A percentile compares a stretch with the other conserved stretches of the same genome.
phyloP scores from a whole-genome alignment of 2,888 invertebrate genomes.

The Nysson spinosus region DNA sequence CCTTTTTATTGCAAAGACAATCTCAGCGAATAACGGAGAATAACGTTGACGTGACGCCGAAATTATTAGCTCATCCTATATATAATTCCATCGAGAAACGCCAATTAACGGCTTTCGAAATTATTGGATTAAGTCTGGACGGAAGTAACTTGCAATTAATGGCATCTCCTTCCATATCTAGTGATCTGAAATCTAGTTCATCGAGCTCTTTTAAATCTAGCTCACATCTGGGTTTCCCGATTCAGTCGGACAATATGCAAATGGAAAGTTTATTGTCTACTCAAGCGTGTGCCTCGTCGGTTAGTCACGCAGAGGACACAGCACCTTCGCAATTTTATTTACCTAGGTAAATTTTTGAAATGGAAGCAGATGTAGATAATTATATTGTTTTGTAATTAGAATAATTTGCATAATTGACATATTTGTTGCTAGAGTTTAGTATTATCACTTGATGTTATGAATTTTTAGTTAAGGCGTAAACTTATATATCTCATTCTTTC shows the following conservation, averaged over 20 bases:
- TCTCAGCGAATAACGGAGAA: constrained; percentile 61
- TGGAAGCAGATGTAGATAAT: not conserved
- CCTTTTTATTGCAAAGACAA: constrained; percentile 54
- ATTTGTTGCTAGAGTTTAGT: not conserved
- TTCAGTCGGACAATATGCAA: constrained; percentile 32
- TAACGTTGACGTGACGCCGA: constrained; percentile 77
- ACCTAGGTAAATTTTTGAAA: constrained; percentile 55
- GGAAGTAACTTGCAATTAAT: constrained; percentile 26
- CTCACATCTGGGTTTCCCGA: constrained; percentile 9
- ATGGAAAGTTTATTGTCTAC: constrained; percentile 61
- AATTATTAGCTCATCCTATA: constrained; percentile 71
- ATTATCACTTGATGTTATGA: too few species aligned
- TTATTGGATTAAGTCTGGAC: constrained; percentile 32
- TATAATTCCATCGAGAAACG: constrained; percentile 71
- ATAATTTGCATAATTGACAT: not conserved
- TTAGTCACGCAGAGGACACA: constrained; percentile 36
- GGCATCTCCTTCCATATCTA: constrained; percentile 16
- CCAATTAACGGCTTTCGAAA: constrained; percentile 60
- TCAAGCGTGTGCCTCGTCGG: constrained; percentile 21
- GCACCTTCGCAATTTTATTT: constrained; percentile 68
- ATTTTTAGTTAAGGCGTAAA: too few species aligned
- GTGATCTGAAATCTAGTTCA: constrained; percentile 18
- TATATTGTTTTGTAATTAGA: not conserved
- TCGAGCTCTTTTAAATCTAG: constrained; percentile 29
- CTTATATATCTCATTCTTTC: not conserved